Percentiles rank a stretch among this genome's conserved stretches.
phyloP scores from a whole-genome alignment of 2,888 invertebrate species.

The Dione vanillae region DNA sequence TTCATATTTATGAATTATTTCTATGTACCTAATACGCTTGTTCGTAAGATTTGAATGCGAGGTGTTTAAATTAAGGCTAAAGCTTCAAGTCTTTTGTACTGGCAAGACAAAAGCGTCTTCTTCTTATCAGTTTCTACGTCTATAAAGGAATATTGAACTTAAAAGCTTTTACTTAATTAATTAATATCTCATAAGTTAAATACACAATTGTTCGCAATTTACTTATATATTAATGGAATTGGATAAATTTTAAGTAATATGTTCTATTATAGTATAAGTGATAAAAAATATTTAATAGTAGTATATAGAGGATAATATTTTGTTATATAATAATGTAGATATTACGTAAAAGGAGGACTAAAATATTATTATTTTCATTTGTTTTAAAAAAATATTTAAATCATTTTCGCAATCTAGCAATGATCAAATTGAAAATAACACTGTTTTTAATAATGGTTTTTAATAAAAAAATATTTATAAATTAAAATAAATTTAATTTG shows the following conservation, averaged over 20 bases:
- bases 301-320: too few relatives aligned
- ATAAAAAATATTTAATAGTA: too few relatives aligned
- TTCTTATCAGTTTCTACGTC: conserved; percentile 25
- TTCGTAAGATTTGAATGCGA: conserved; percentile 24
- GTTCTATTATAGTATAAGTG: not conserved
- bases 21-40: conserved; percentile 8
- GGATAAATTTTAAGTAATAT: not conserved
- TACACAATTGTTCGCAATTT: conserved; percentile 7
- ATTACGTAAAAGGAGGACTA: too few relatives aligned
- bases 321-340: too few relatives aligned
- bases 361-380: too few relatives aligned
- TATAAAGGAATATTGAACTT: conserved; percentile 24
- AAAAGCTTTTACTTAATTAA: conserved; percentile 23
- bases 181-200: conserved; percentile 13
- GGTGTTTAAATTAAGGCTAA: conserved; percentile 19
- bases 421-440: too few relatives aligned
- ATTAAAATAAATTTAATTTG: conserved; percentile 6
- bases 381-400: too few relatives aligned
- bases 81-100: conserved; percentile 25
- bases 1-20: not conserved
- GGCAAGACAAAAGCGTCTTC: conserved; percentile 14
- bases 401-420: too few relatives aligned
- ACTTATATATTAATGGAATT: not conserved
- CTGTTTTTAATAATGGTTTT: too few relatives aligned
- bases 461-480: too few relatives aligned